phyloP scores from a whole-genome alignment of 1,140 invertebrate species.

The Pseudachorutes palmiensis region DNA sequence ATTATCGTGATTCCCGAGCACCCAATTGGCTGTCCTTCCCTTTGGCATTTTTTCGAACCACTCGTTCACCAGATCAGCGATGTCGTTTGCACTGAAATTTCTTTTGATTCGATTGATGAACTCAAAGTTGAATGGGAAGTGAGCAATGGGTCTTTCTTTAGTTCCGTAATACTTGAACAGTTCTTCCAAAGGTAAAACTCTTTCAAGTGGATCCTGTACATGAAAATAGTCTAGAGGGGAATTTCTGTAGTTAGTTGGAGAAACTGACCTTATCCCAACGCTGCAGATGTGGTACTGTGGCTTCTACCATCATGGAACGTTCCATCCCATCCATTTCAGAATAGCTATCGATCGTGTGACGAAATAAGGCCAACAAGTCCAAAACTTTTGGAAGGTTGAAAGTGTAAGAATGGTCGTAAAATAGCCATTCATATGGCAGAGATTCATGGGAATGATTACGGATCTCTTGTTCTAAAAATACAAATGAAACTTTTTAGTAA shows the following conservation, averaged over 20 bases:
- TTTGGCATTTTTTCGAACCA: conserved; percentile 53
- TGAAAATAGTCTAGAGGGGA: too few species aligned
- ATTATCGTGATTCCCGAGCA: conserved; percentile 61
- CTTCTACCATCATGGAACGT: conserved; percentile 58
- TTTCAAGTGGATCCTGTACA: too few species aligned
- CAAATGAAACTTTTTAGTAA: too few species aligned
- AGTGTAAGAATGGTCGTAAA: conserved; percentile 41
- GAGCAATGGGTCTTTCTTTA: conserved; percentile 48
- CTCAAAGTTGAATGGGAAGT: conserved; percentile 62
- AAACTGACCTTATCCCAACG: too few species aligned
- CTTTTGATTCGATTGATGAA: conserved; percentile 49
- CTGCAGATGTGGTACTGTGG: conserved; percentile 51
- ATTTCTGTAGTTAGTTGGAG: too few species aligned
- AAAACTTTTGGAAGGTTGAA: conserved; percentile 48
- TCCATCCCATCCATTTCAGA: conserved; percentile 22
- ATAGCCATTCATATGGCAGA: conserved; percentile 44
- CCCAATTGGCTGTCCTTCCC: conserved; percentile 50
- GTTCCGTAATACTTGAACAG: conserved; percentile 56
- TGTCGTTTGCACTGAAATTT: conserved; percentile 39
- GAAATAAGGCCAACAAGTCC: conserved; percentile 55
- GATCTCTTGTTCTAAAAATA: not conserved
- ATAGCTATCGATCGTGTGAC: conserved; percentile 44
- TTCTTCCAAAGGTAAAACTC: too few species aligned
- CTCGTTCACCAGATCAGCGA: conserved; percentile 49
- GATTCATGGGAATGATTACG: conserved; percentile 38